Evolutionary conservation across 2,797 vertebrate genomes (phyloP).

Genomic region (Notamacropus eugenii): DNA sequence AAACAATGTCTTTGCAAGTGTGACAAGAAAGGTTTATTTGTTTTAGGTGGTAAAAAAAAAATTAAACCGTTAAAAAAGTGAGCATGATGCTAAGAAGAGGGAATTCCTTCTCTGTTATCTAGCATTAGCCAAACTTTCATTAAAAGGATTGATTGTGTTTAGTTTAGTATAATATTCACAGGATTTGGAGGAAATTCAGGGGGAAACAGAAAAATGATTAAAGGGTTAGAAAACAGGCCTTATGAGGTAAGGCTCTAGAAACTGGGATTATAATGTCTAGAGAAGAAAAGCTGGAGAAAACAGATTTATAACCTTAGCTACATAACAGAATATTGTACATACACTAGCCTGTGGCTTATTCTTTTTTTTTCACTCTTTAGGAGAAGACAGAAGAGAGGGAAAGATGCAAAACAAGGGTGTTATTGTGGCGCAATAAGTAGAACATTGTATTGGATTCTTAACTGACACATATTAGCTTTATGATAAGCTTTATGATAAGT

Average conservation of each 20-base stretch:
- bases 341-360: background rate
- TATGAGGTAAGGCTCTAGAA: background rate
- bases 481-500: background rate
- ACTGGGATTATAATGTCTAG: background rate
- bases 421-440: background rate
- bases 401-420: background rate
- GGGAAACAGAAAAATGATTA: background rate
- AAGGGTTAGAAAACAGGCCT: background rate
- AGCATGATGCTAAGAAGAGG: background rate
- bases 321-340: background rate
- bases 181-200: background rate
- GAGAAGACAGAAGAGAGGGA: background rate
- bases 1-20: background rate
- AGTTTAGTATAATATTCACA: background rate
- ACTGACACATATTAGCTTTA: background rate
- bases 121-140: background rate
- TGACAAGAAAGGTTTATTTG: background rate
- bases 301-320: background rate
- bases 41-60: background rate
- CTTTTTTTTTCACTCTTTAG: background rate
- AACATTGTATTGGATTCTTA: background rate
- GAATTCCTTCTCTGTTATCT: background rate
- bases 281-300: background rate
- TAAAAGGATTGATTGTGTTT: background rate
- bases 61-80: background rate